Evolutionary conservation across 2,113 vertebrate genomes (phyloP).

Genomic region (Charina bottae): DNA sequence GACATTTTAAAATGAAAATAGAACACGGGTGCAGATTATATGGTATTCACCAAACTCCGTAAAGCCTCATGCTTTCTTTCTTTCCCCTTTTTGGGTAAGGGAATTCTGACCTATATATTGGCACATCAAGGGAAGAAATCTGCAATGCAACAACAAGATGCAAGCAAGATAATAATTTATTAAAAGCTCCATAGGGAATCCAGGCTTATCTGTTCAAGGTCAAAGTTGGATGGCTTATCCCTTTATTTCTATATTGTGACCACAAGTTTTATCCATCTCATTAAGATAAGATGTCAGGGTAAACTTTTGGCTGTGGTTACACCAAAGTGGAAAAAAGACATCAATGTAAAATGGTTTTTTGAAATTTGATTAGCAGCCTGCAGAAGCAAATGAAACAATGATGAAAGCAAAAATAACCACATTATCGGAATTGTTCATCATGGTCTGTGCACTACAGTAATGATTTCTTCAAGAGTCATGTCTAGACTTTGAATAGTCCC

Average conservation of each 20-base stretch:
- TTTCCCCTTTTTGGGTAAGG: not conserved
- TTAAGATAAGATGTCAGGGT: not conserved
- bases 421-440: not conserved
- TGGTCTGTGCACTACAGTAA: not conserved
- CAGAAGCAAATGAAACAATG: not conserved
- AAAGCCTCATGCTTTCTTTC: not conserved
- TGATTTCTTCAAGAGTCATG: not conserved
- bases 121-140: not conserved
- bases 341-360: not conserved
- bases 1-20: not conserved
- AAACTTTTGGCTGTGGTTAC: not conserved
- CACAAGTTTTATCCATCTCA: not conserved
- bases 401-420: not conserved
- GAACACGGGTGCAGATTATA: not conserved
- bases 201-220: not conserved
- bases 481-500: not conserved
- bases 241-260: not conserved
- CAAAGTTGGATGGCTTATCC: not conserved
- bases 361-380: not conserved
- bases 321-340: not conserved
- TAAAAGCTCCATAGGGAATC: not conserved
- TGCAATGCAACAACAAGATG: not conserved
- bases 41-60: not conserved
- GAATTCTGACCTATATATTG: not conserved
- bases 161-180: not conserved